A percentile compares a stretch with the other conserved stretches of the same genome.
Evolutionary conservation across 2,113 vertebrate species (phyloP).

Genomic region (Ammospiza caudacuta): DNA sequence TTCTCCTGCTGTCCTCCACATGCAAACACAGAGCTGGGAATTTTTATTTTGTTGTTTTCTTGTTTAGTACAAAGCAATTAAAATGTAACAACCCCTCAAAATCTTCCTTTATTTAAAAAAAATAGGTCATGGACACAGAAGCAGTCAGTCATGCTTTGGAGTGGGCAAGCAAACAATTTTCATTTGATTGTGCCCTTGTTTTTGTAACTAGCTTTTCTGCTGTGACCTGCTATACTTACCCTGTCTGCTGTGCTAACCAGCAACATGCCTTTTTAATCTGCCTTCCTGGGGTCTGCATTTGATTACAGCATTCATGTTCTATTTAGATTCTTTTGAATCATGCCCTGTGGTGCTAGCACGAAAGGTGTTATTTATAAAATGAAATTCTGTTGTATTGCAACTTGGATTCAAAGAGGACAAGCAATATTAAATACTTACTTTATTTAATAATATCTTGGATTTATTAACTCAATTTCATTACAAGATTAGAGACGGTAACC

Average conservation of each 20-base stretch:
- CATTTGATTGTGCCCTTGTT: constrained; percentile 73
- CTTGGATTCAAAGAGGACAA: constrained; percentile 82
- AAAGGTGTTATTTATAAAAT: constrained; percentile 88
- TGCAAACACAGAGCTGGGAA: neutral
- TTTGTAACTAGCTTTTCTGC: constrained; percentile 76
- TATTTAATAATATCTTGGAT: constrained; percentile 85
- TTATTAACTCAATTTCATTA: constrained; percentile 83
- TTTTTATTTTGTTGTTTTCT: neutral
- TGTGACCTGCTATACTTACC: constrained; percentile 77
- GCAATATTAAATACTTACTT: constrained; percentile 84
- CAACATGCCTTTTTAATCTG: constrained; percentile 83
- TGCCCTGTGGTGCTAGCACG: constrained; percentile 82
- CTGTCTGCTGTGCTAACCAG: constrained; percentile 76
- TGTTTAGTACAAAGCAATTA: constrained; percentile 52
- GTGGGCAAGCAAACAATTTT: constrained; percentile 69
- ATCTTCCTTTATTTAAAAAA: constrained; percentile 36
- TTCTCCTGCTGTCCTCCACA: constrained; percentile 24
- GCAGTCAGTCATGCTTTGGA: constrained; percentile 44
- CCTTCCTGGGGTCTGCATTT: constrained; percentile 84
- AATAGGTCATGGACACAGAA: constrained; percentile 54
- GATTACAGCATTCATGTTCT: constrained; percentile 86
- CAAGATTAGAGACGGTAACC: constrained; percentile 73
- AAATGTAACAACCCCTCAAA: constrained; percentile 44
- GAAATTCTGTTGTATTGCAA: constrained; percentile 85
- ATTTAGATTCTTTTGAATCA: constrained; percentile 86